Evolutionary conservation across 2,113 vertebrate genomes (phyloP).

Genomic region (Silurus glanis): DNA sequence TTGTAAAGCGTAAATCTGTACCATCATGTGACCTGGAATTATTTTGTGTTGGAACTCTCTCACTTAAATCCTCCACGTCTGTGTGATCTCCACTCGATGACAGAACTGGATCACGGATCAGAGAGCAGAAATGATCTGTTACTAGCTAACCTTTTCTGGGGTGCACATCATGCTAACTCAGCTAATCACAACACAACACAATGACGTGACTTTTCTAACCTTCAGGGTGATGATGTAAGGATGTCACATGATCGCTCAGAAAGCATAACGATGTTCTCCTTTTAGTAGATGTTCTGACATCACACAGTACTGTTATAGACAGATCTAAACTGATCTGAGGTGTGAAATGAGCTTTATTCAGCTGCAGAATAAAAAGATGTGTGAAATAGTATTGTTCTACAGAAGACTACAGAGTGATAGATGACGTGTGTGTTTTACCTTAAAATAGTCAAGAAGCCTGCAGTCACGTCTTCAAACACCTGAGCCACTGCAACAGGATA

Average conservation of each 20-base stretch:
- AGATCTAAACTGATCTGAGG: background rate
- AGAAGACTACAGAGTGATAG: background rate
- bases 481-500: slow-evolving; percentile 9
- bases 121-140: background rate
- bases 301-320: background rate
- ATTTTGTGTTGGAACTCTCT: background rate
- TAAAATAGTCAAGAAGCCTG: slow-evolving; percentile 4
- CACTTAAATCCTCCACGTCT: background rate
- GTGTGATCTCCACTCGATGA: background rate
- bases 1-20: background rate
- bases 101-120: background rate
- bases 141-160: background rate
- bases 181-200: background rate
- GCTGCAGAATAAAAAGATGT: background rate
- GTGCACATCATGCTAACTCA: background rate
- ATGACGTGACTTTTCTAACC: background rate
- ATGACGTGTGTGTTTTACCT: background rate
- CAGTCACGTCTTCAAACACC: background rate
- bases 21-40: background rate
- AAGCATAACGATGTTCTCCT: background rate
- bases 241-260: background rate
- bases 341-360: background rate
- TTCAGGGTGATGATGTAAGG: background rate
- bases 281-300: background rate
- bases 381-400: background rate